Percentiles rank a stretch among this genome's conserved stretches.
Evolutionary conservation across 2,888 invertebrate species (phyloP).

Genomic region (Dastarcus helophoroides): DNA sequence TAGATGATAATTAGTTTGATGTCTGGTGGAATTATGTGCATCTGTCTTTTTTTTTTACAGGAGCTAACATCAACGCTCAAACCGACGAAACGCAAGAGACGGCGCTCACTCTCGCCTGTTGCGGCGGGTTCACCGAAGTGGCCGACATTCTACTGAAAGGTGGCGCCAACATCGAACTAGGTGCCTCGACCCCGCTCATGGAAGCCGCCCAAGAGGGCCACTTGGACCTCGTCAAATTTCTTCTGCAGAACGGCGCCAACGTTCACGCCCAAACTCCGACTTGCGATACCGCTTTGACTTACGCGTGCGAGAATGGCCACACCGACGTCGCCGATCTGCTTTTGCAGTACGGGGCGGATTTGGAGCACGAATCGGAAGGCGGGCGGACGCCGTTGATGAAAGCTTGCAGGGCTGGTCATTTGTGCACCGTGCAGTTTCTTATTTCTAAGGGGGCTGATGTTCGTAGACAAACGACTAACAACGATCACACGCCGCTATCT

Average conservation of each 20-base stretch:
- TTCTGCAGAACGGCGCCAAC: constrained; percentile 75
- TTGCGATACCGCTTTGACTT: constrained; percentile 71
- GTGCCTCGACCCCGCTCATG: constrained; percentile 94
- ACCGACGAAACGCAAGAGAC: constrained; percentile 99
- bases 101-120: constrained; percentile 85
- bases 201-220: constrained; percentile 98
- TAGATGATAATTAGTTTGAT: no score
- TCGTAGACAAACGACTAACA: constrained; percentile 82
- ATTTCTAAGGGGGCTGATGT: constrained; percentile 78
- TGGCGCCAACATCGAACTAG: constrained; percentile 89
- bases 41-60: constrained; percentile 26
- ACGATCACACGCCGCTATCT: constrained; percentile 95
- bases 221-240: constrained; percentile 79
- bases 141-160: constrained; percentile 92
- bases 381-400: constrained; percentile 98
- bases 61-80: constrained; percentile 94
- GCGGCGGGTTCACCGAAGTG: constrained; percentile 90
- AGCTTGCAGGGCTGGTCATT: constrained; percentile 91
- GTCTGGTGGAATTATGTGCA: no score
- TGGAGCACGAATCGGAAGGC: constrained; percentile 92
- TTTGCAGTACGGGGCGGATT: constrained; percentile 78
- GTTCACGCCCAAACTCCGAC: constrained; percentile 92
- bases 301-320: constrained; percentile 98
- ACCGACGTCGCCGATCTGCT: constrained; percentile 92
- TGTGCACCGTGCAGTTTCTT: constrained; percentile 92